Evolutionary conservation across 1,140 invertebrate genomes (phyloP).

Genomic region (Lethocerus indicus): DNA sequence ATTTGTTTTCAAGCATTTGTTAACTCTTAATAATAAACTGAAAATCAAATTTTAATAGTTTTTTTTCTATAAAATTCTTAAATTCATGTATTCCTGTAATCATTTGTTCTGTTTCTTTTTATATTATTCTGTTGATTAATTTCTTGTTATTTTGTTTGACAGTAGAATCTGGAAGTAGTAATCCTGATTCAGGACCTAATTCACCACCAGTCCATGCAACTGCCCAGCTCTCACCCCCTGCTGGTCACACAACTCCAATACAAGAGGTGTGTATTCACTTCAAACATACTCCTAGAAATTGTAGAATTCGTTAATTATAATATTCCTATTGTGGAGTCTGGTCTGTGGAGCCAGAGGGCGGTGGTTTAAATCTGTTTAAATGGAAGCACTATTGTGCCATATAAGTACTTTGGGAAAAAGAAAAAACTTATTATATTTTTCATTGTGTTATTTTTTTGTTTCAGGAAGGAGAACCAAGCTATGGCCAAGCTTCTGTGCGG

Average conservation of each 20-base stretch:
- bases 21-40: no score
- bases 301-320: no score
- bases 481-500: constrained; percentile 30
- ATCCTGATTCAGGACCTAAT: constrained; percentile 66
- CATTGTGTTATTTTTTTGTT: constrained; percentile 17
- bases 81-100: background rate
- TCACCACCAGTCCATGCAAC: constrained; percentile 50
- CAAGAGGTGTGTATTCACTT: constrained; percentile 18
- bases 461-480: constrained; percentile 36
- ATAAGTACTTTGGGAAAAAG: no score
- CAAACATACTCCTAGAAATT: no score
- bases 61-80: background rate
- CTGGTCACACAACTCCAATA: constrained; percentile 28
- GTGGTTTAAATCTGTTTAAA: no score
- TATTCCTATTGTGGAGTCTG: no score
- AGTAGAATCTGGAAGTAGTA: constrained; percentile 36
- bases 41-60: background rate
- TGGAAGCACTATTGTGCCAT: no score
- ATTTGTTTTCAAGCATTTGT: no score
- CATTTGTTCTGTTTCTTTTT: background rate
- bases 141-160: constrained; percentile 10
- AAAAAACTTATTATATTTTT: background rate
- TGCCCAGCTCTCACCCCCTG: constrained; percentile 35
- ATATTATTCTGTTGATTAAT: background rate
- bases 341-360: no score